phyloP scores from a whole-genome alignment of 2,888 invertebrate genomes.

The Ornithoptera alexandrae region DNA sequence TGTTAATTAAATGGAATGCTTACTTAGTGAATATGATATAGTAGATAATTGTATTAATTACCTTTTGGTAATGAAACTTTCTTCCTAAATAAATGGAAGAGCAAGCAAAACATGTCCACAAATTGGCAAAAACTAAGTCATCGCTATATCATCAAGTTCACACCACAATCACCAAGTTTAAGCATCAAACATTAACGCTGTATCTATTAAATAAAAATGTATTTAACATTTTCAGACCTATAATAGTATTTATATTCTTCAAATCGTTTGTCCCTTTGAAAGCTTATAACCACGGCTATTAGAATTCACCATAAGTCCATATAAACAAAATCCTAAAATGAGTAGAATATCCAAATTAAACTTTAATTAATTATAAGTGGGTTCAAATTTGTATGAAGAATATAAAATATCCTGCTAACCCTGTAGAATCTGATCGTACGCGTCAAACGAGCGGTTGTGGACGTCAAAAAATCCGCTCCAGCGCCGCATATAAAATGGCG shows the following conservation, averaged over 20 bases:
- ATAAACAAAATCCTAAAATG: slow-evolving; percentile 14
- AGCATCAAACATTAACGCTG: too few species aligned
- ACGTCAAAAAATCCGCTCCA: slow-evolving; percentile 28
- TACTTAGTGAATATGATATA: too few species aligned
- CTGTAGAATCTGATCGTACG: slow-evolving; percentile 21
- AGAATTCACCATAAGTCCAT: slow-evolving; percentile 17
- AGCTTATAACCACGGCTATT: neutral
- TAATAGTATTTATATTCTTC: too few species aligned
- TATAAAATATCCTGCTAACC: slow-evolving; percentile 26
- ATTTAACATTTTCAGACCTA: too few species aligned
- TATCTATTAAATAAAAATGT: too few species aligned
- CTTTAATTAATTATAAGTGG: neutral
- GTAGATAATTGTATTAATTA: too few species aligned
- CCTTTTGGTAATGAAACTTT: too few species aligned
- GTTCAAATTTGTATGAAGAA: slow-evolving; percentile 10
- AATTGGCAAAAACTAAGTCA: too few species aligned
- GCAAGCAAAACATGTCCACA: too few species aligned
- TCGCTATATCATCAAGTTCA: too few species aligned
- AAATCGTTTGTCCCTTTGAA: neutral
- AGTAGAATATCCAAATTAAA: neutral
- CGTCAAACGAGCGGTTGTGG: slow-evolving; percentile 19
- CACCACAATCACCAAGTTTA: too few species aligned
- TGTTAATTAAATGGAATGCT: neutral
- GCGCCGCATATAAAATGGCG: slow-evolving; percentile 23
- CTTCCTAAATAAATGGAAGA: too few species aligned